These are phyloP conservation scores for Dendrolimus pini DNA, from an alignment of 2,888 invertebrate genomes.

Conservation along the genomic window DNA sequence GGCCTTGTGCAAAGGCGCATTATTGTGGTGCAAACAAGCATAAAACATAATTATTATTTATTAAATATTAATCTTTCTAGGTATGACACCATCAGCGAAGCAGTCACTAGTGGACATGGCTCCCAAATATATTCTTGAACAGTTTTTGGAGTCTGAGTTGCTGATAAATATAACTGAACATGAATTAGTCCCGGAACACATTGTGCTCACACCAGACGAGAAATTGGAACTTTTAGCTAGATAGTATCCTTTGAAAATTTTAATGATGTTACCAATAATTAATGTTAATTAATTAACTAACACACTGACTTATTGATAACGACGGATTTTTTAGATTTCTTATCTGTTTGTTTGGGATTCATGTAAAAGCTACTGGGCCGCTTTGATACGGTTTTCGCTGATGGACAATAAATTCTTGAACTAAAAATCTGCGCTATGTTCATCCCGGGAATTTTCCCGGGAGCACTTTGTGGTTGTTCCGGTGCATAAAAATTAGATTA, in stretches of 20 bases:
- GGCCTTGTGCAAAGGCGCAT: no score
- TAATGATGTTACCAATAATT: neutral
- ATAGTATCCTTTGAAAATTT: slow-evolving; percentile 83
- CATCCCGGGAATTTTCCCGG: no score
- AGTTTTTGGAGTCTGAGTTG: slow-evolving; percentile 95
- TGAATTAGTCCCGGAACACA: slow-evolving; percentile 98
- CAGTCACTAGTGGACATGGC: slow-evolving; percentile 98
- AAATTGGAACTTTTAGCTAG: slow-evolving; percentile 96
- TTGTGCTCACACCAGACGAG: slow-evolving; percentile 98
- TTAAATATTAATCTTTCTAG: slow-evolving; percentile 42
- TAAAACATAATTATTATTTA: no score
- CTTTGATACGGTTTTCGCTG: no score
- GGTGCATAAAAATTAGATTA: no score
- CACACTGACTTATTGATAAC: neutral
- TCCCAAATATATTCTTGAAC: slow-evolving; percentile 98
- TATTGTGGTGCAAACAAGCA: no score
- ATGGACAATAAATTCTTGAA: no score
- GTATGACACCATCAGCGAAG: slow-evolving; percentile 99
- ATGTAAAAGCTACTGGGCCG: no score
- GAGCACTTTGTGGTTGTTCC: no score
- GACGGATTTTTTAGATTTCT: no score
- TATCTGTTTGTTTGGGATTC: no score
- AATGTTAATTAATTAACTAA: neutral
- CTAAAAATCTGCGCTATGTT: no score
- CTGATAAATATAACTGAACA: slow-evolving; percentile 99